Percentiles rank a stretch among this genome's conserved stretches.
Conservation (phyloP, 1,140 invertebrate species). For the Zaprionus tsacasi region DNA sequence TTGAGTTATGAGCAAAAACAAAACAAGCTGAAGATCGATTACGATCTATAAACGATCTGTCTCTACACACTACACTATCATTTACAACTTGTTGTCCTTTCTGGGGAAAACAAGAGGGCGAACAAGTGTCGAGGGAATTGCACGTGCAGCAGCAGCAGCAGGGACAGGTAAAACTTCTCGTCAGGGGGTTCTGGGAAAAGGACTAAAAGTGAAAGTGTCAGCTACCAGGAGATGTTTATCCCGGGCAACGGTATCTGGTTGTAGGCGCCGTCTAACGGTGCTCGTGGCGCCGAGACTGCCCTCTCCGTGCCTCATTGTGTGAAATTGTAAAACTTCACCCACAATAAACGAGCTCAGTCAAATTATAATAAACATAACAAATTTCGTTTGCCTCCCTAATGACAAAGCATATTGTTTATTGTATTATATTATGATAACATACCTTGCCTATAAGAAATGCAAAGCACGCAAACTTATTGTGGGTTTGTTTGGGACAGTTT, state of each 20-base stretch:
- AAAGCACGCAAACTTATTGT: conserved; percentile 70
- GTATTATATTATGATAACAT: not conserved
- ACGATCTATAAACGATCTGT: conserved; percentile 44
- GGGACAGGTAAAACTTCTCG: conserved; percentile 36
- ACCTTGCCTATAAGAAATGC: conserved; percentile 55
- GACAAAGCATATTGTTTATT: conserved; percentile 50
- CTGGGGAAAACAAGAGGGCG: conserved; percentile 30
- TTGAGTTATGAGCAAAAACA: conserved; percentile 79
- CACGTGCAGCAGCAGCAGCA: conserved; percentile 46
- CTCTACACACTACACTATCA: conserved; percentile 48
- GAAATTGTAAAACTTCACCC: conserved; percentile 18
- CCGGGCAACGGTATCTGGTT: not conserved
- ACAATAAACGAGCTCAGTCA: conserved; percentile 24
- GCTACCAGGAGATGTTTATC: conserved; percentile 42
- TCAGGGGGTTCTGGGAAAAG: conserved; percentile 40
- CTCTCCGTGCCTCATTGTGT: not conserved
- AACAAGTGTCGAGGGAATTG: conserved; percentile 42
- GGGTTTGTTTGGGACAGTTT: conserved; percentile 59
- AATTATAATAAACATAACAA: conserved; percentile 79
- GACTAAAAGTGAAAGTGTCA: conserved; percentile 64
- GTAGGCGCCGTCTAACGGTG: conserved; percentile 53
- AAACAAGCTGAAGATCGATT: conserved; percentile 63
- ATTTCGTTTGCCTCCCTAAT: conserved; percentile 59
- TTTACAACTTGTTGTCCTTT: conserved; percentile 48
- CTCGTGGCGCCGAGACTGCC: not conserved